Evolutionary conservation across 2,797 vertebrate genomes (phyloP).

Genomic region (Propithecus perrieri): DNA sequence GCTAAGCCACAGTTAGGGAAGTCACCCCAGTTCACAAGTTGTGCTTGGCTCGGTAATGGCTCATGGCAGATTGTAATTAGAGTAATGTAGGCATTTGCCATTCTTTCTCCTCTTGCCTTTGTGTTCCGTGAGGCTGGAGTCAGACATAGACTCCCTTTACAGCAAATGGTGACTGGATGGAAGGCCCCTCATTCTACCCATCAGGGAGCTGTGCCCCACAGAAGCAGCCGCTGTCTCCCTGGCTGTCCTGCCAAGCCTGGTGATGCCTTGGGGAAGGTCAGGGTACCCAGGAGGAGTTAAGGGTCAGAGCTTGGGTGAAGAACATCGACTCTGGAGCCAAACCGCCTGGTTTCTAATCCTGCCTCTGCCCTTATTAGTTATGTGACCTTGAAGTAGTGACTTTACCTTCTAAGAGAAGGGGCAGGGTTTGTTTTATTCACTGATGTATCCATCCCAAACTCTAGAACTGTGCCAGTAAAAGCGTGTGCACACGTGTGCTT

Average conservation of each 20-base stretch:
- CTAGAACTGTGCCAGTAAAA: neutral
- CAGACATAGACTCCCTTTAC: neutral
- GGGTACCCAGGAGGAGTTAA: neutral
- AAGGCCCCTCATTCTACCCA: fast-evolving
- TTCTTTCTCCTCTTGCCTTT: neutral
- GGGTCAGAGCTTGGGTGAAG: neutral
- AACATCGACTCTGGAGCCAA: neutral
- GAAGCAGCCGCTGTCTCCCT: fast-evolving
- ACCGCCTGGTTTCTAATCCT: neutral
- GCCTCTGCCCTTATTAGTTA: neutral
- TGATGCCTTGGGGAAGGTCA: neutral
- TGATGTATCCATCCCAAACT: neutral
- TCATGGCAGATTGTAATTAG: neutral
- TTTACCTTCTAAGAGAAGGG: neutral
- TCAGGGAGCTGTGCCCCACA: neutral
- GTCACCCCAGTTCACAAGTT: neutral
- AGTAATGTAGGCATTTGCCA: neutral
- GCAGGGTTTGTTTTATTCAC: neutral
- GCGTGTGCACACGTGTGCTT: neutral
- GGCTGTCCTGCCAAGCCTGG: neutral
- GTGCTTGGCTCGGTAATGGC: neutral
- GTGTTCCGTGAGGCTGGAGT: neutral
- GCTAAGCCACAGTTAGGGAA: neutral
- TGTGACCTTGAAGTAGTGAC: neutral
- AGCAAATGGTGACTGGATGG: neutral